Evolutionary conservation across 1,140 invertebrate species (phyloP), one percentile per base, ranked within the genome.

Genomic region (Daktulosphaira vitifoliae): DNA sequence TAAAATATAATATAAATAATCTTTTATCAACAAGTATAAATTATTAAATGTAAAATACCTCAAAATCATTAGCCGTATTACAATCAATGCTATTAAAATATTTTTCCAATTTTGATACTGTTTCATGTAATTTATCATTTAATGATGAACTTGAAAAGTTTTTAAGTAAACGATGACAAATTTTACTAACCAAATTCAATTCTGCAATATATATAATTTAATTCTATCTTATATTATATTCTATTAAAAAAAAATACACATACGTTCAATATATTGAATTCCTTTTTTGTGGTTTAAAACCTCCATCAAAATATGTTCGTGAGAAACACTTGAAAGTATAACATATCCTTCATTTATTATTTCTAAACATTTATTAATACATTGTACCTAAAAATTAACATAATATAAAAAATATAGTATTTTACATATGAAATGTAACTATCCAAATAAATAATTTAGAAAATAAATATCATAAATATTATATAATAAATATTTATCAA

Each of bases 301-400:
- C 64, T 71, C 64, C 13, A 25, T 53, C 13, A 59, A 33, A 15
- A 56, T 20, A 42, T 62, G 54, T 51, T 66, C 66, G 26, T 68
- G 20, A 13, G 66, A 64, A 33, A 69, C 65, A 26, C 22, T 51
- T 29, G 65, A 66, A 62, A 72, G 68, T 23, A 56, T 69, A 39
- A 25, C 44, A 15, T 67, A 42, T 3, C 69, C 70, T 65, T 68
- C 68, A 49, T 68, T 51, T 25, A 72, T 37, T 5, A 70, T 37
- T 16, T 69, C 65, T 29, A 72, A 56, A 67, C 71, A 72, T 49
- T 70, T 68, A 66, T 70, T 69, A 29, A 72, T 59, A n/a, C 69
- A 69, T 39, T 69, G 52, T n/a, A 67, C 37, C 69, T 69, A 68
- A 25, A 56, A 62, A 50, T 6, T 50, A 39, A 16, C 16, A 33